These are phyloP conservation scores for Oreonectes daqikongensis DNA, from an alignment of 2,797 vertebrate genomes.

Conservation along the genomic window DNA sequence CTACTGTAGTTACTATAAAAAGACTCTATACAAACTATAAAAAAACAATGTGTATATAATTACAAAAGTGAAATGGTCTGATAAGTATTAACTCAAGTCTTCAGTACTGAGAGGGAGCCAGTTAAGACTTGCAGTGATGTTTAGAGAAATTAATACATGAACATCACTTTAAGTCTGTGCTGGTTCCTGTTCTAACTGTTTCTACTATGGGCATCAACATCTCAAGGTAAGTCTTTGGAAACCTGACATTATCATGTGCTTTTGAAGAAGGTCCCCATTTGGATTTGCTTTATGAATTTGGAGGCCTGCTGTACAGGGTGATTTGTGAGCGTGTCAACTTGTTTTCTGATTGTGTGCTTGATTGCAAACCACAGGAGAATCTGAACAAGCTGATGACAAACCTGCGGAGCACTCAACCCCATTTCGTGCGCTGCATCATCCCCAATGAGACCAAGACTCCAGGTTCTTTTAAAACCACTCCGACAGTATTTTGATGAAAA, in stretches of 20 bases:
- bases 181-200: constrained; percentile 80
- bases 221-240: neutral
- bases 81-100: neutral
- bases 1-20: too few relatives aligned
- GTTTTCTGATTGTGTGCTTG: constrained; percentile 7
- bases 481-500: neutral
- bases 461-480: constrained; percentile 69
- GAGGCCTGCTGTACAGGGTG: neutral
- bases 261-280: neutral
- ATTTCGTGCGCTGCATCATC: constrained; percentile 95
- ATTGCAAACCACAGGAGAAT: constrained; percentile 81
- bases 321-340: neutral
- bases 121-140: constrained; percentile 98
- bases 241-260: neutral
- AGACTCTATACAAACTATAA: too few relatives aligned
- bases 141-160: constrained; percentile 94
- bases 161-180: constrained; percentile 99
- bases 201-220: constrained; percentile 35
- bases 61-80: neutral
- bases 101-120: constrained; percentile 72
- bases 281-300: neutral
- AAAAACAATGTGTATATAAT: neutral
- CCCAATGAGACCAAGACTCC: constrained; percentile 94
- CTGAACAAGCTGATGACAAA: constrained; percentile 96
- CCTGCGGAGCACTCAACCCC: constrained; percentile 89